Evolutionary conservation across 53 echinoderm and acorn worm species (phyloP).

Genomic region (Mesocentrotus franciscanus): DNA sequence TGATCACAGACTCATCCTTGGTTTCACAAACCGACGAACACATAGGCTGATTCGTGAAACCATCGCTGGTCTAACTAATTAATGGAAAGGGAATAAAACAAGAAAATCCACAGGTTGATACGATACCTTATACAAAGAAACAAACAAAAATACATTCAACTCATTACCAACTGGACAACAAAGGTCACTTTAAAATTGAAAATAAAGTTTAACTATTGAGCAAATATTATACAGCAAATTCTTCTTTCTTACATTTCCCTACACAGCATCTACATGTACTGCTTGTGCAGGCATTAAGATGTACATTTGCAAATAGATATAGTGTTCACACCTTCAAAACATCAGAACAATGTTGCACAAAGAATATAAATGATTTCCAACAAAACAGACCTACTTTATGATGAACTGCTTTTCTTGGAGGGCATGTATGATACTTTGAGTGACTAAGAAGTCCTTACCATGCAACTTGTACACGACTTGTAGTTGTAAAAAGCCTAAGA

Average conservation of each 20-base stretch:
- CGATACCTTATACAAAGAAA: neutral
- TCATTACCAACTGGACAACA: neutral
- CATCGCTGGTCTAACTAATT: no score
- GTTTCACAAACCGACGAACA: no score
- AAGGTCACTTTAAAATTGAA: neutral
- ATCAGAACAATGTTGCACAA: no score
- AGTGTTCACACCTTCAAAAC: no score
- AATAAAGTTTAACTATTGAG: neutral
- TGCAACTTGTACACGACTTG: no score
- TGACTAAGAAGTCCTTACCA: no score
- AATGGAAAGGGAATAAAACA: neutral
- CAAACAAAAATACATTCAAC: neutral
- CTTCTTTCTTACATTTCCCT: neutral
- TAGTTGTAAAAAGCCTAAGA: no score
- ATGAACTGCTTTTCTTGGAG: no score
- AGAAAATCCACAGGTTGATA: neutral
- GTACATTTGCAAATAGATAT: neutral
- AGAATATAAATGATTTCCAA: no score
- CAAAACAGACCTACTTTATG: no score
- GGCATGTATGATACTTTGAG: no score
- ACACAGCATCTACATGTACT: neutral
- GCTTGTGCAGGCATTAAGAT: neutral
- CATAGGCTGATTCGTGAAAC: no score
- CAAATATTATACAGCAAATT: neutral
- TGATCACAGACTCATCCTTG: neutral